Base-by-base conservation (phyloP, 2,888 invertebrate species). In the Eustalomyia histrio region DNA sequence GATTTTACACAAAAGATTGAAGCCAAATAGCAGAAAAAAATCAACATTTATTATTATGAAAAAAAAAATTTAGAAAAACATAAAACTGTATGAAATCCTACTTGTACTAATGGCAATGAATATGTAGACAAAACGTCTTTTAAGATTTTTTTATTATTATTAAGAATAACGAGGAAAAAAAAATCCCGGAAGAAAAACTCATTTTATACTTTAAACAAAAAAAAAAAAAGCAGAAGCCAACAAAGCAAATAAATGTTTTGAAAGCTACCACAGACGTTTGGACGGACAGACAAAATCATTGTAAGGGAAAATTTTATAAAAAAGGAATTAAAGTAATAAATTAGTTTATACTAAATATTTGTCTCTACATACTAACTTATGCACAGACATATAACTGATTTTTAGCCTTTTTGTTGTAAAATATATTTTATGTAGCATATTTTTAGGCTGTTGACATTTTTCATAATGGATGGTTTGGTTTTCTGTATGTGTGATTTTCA, bases 401-500 rank as follows among this genome's bases (percentile, higher is more conserved):
- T 76, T 74, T 57, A 21, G 12, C 8, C 16, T 29, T 76, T 61
- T 75, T 29, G 10, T 53, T 68, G 14, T 52, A 35, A 39, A 39
- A 12, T 12, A 12, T 29, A 53, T 6, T 71, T 35, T 72, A 50
- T 73, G 65, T 73, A 73, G 60, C 64, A 81, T 78, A 76, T 73
- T 74, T 78, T 65, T 78, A 81, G 80, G 80, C 76, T 74, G 76
- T 74, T 81, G 80, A 74, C 76, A 76, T 67, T 74, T 65, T 61
- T 71, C 74, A 50, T 69, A 74, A 74, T 57, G 47, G 18, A 65
- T 55, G 58, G 4, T 50, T 18, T 69, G 50, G 50, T 17, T 58
- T 29, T 9, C 18, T 50, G 1, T 39, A 5, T 24, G 24, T n/a
- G 58, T 60, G 52, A 43, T 53, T 65, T 60, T 17, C 10, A 17